Evolutionary conservation across 2,797 vertebrate species (phyloP), one percentile per base, ranked within the genome.

Genomic region (Glyptemys insculpta): DNA sequence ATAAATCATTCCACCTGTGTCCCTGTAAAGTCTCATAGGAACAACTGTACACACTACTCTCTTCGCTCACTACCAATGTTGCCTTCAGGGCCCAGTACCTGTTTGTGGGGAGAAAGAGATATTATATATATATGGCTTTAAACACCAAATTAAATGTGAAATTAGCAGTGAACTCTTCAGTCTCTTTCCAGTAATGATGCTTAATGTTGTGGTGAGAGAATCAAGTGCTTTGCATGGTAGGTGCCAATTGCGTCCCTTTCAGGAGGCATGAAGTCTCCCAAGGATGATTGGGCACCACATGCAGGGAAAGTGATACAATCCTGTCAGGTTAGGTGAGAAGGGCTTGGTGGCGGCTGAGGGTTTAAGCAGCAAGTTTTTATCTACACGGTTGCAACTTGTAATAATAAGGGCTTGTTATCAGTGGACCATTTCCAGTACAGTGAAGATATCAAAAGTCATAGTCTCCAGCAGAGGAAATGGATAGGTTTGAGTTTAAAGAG

Each of bases 351-450:
- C 1, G 1, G 78, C 12, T 27, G 10, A 49, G 12, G 15, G 2
- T 83, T 29, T 56, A 88, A 87, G 65, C 34, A 94, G 85, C 12
- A 37, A 91, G 27, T 91, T 93, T 90, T 92, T 89, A 68, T 92
- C 88, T 92, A 76, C 85, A 86, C 93, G 84, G 72, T 81, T 97
- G 14, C 37, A 90, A 74, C 37, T n/a, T 81, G 57, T 88, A 94
- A 90, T 93, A 92, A 95, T 95, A 97, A 96, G 92, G 92, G 62
- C 79, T 91, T 87, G 89, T 88, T 96, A 97, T 96, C 92, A 87
- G 86, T 82, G 79, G 89, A 44, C 87, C 85, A 94, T 96, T 97
- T 94, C 87, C 49, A 88, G 81, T 86, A 78, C 76, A 94, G 56
- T 81, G 92, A 91, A 95, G 79, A 94, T 95, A 92, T 83, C 85